Base-by-base conservation (phyloP, 2,888 invertebrate species). In the Alsophila aescularia region DNA sequence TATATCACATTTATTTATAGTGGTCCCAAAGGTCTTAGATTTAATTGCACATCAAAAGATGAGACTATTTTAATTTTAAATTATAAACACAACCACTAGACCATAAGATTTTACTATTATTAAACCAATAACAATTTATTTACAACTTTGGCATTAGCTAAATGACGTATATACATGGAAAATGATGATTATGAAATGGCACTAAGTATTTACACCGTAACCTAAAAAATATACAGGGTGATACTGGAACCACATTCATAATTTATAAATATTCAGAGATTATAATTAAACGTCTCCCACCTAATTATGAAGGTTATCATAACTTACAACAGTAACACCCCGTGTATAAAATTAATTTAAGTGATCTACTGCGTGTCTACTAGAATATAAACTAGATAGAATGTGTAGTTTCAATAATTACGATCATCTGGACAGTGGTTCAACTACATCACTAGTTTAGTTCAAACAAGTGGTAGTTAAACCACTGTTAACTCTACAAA, bases 71-170 rank as follows among this genome's bases (percentile, higher is more conserved):
- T 51, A 45, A 44, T 53, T 40, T 47, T 52, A 31, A 24, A 36
- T 41, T 44, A 70, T 62, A 68, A 70, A 83, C 77, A 86, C 78
- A 86, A 86, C 81, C 83, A 64, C 69, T 73, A 79, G 66, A 74
- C 66, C 58, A 66, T 68, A 64, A 61, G 63, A 64, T 62, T 66
- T 66, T 47, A 52, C 48, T 59, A 51, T 41, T 49, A 32, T 50
- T 49, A 44, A 47, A 60, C 66, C 61, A 60, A 62, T 58, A 42
- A 52, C 13, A 39, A 29, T 50, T 70, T 81, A 83, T 81, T 75
- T 86, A 90, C 86, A 90, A 85, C 90, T 90, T 90, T 90, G 90
- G 91, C 89, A 83, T 89, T 83, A 79, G 82, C 86, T 87, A 81
- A 81, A 51, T 61, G 43, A 63, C 70, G 66, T 75, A 75, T 67